Percentiles rank a stretch among this genome's conserved stretches.
Conservation (phyloP, 2,888 invertebrate species). For the Bellardia bayeri region DNA sequence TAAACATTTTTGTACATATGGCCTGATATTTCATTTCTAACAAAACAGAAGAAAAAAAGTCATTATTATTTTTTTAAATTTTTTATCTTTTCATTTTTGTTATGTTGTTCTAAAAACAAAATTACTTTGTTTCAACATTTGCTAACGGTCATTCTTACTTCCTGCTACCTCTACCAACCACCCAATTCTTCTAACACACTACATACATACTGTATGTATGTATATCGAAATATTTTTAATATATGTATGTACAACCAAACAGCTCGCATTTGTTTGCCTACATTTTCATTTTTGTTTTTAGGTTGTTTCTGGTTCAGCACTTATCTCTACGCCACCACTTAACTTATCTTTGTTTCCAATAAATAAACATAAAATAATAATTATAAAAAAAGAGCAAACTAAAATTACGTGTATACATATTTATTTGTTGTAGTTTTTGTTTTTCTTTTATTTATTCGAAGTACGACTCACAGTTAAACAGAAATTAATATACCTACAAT, state of each 20-base stretch:
- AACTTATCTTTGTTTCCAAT: conserved; percentile 55
- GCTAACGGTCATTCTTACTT: background rate
- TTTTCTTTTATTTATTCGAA: background rate
- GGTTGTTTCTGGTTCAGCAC: conserved; percentile 31
- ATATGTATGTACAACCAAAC: background rate
- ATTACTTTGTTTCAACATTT: conserved; percentile 39
- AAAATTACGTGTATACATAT: background rate
- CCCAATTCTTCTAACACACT: background rate
- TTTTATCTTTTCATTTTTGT: conserved; percentile 33
- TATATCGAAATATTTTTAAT: background rate
- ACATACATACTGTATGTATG: background rate
- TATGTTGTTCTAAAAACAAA: background rate
- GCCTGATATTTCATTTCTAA: conserved; percentile 30
- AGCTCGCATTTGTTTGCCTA: conserved; percentile 1
- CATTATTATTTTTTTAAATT: background rate
- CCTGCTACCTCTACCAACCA: background rate
- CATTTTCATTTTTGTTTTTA: conserved; percentile 24
- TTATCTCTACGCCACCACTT: conserved; percentile 48
- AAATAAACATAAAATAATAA: conserved; percentile 45
- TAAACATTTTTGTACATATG: conserved; percentile 26
- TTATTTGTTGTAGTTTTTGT: background rate
- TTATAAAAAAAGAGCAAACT: background rate
- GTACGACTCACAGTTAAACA: background rate
- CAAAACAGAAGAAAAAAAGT: background rate
- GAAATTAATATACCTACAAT: background rate